Evolutionary conservation across 35 echinoderm and acorn worm species (phyloP), one percentile per base, ranked within the genome.

Genomic region (Ptychodera flava): DNA sequence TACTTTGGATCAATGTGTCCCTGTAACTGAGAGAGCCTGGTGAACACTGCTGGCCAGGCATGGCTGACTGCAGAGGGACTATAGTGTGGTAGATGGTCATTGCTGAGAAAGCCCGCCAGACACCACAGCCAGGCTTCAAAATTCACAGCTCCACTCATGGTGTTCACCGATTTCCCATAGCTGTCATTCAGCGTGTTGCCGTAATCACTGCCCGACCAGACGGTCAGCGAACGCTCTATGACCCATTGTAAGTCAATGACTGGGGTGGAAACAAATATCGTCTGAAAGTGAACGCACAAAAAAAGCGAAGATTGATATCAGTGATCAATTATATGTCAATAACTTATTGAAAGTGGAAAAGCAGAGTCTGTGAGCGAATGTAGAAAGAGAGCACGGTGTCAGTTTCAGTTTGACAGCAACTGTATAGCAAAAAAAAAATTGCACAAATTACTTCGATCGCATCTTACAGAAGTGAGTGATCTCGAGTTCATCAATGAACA

Each of bases 231-330:
- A 1, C 96, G 87, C 36, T 99, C 96, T 28, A 99, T 78, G 1
- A 99, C 93, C 96, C 96, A 99, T n/a, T 99, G 92, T 10, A 99
- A 90, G 77, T 99, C 96, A 1, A 99, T 89, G 53, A 79, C 85
- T 45, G 93, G 88, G 0, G 91, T 76, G 27, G 96, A 91, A 31
- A 91, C 94, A 38, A 99, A 92, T 28, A 88, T 91, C n/a, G 96
- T 93, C 96, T 99, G 88, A 2, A 76, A 84, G 34, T n/a, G n/a
- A n/a, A n/a, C n/a, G n/a, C n/a, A n/a, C n/a, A n/a, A n/a, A n/a
- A n/a, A n/a, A n/a, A n/a, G n/a, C n/a, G n/a, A n/a, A n/a, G n/a
- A n/a, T n/a, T n/a, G n/a, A n/a, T n/a, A n/a, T n/a, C n/a, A n/a
- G n/a, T n/a, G n/a, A n/a, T n/a, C n/a, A n/a, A n/a, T n/a, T n/a